phyloP scores from a whole-genome alignment of 2,113 vertebrate genomes.

The Promerops cafer region DNA sequence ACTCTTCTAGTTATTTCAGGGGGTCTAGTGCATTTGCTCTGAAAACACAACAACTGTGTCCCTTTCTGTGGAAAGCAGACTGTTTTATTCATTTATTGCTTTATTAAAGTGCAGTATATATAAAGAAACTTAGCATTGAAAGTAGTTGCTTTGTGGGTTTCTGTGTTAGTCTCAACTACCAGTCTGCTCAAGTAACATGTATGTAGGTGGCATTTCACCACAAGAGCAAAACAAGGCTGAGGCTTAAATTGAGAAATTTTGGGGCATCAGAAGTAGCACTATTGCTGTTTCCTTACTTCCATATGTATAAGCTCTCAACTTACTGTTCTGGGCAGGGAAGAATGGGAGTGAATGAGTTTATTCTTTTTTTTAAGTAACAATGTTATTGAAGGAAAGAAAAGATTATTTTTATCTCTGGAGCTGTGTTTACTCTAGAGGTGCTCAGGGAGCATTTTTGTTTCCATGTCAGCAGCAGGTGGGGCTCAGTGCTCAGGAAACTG shows the following conservation, averaged over 20 bases:
- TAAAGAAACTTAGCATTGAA: background rate
- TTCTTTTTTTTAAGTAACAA: background rate
- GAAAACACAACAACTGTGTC: background rate
- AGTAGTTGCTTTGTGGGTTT: background rate
- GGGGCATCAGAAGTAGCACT: background rate
- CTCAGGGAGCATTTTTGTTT: background rate
- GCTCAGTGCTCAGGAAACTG: background rate
- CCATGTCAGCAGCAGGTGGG: background rate
- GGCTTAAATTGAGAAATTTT: background rate
- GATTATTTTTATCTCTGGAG: background rate
- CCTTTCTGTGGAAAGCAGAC: background rate
- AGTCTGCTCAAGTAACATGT: background rate
- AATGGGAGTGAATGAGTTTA: background rate
- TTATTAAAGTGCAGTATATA: background rate
- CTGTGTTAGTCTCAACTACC: background rate
- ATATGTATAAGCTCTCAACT: background rate
- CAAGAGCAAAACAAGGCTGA: background rate
- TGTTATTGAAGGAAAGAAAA: background rate
- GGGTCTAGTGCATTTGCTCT: background rate
- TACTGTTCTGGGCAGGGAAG: background rate
- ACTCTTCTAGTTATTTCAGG: background rate
- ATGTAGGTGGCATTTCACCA: background rate
- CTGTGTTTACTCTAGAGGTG: background rate
- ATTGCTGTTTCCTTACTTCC: background rate
- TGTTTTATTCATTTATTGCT: background rate